phyloP scores from a whole-genome alignment of 1,140 invertebrate species.

The Drosophila mojavensis region DNA sequence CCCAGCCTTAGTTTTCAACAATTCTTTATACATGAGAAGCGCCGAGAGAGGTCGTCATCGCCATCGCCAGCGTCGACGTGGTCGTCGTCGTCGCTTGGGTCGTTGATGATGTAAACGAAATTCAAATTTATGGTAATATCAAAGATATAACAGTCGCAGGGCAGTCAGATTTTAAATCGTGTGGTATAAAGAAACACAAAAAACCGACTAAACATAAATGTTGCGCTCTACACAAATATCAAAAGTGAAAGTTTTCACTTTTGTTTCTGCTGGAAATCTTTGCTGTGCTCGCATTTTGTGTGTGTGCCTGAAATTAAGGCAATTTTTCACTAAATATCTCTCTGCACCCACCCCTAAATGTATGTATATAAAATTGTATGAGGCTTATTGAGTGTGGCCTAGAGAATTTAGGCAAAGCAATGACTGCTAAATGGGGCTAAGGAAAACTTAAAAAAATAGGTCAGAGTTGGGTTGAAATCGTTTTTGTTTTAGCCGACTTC shows the following conservation, averaged over 20 bases:
- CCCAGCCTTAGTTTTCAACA: constrained; percentile 24
- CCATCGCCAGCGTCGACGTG: not conserved
- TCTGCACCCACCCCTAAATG: constrained; percentile 6
- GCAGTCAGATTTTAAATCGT: constrained; percentile 52
- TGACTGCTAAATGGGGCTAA: too few species aligned
- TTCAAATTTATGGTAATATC: constrained; percentile 69
- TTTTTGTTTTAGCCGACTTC: too few species aligned
- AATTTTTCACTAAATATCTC: constrained; percentile 53
- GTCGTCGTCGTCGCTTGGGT: not conserved
- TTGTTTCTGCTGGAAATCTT: constrained; percentile 50
- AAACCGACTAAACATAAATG: constrained; percentile 56
- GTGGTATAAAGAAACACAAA: constrained; percentile 25
- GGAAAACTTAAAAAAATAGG: constrained; percentile 1
- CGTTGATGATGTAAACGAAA: constrained; percentile 66
- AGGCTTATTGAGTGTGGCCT: constrained; percentile 8
- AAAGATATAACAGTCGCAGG: constrained; percentile 47
- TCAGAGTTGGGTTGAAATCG: not conserved
- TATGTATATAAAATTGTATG: not conserved
- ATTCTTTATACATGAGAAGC: constrained; percentile 50
- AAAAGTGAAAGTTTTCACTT: constrained; percentile 72
- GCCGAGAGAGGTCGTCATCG: constrained; percentile 28
- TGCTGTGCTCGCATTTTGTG: constrained; percentile 8
- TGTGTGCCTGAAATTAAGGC: constrained; percentile 40
- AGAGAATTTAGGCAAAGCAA: not conserved
- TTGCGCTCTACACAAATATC: constrained; percentile 53